Base-by-base conservation (phyloP, 1,140 invertebrate genomes). In the Tenebrio molitor region DNA sequence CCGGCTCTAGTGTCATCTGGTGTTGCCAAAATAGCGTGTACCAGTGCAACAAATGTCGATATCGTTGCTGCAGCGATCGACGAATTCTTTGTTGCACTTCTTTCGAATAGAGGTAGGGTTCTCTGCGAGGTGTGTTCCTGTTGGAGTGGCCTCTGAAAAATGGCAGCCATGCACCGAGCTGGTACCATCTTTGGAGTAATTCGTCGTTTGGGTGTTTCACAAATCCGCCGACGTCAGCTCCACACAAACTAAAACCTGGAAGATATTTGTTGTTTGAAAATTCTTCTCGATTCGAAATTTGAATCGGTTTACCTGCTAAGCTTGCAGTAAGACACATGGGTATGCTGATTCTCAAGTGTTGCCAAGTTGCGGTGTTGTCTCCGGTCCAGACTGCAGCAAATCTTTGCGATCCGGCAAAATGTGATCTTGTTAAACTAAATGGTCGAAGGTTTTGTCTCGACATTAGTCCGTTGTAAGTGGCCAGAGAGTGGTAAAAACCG, bases 191-290 rank as follows among this genome's bases (percentile, higher is more conserved):
- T 36, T 88, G 89, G 68, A 98, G 87, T 12, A 99, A 85, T 83
- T 99, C 95, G 8, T 88, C 80, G 74, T 97, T 94, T 0, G 97
- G 96, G 84, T 98, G 97, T 70, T 93, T 92, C 84, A 99, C 99
- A 86, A 99, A 99, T 1, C 97, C 98, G n/a, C 95, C 97, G 66
- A 99, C 91, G 85, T 99, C 98, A 41, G 97, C 95, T 5, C 98
- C 98, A 81, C 95, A 96, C 83, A 98, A 96, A 0, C 93, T 92
- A 73, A 98, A 90, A 0, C 98, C 98, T 8, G 74, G 41, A 7
- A 80, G 14, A 66, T 5, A 65, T 36, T 8, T 25, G 6, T 17
- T 10, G 15, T 6, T 2, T 4, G 3, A 14, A 14, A n/a, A n/a
- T n/a, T n/a, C n/a, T n/a, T n/a, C n/a, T n/a, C n/a, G n/a, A n/a